A percentile compares a stretch with the other conserved stretches of the same genome.
Evolutionary conservation across 2,797 vertebrate species (phyloP).

Genomic region (Lepilemur ruficaudatus): DNA sequence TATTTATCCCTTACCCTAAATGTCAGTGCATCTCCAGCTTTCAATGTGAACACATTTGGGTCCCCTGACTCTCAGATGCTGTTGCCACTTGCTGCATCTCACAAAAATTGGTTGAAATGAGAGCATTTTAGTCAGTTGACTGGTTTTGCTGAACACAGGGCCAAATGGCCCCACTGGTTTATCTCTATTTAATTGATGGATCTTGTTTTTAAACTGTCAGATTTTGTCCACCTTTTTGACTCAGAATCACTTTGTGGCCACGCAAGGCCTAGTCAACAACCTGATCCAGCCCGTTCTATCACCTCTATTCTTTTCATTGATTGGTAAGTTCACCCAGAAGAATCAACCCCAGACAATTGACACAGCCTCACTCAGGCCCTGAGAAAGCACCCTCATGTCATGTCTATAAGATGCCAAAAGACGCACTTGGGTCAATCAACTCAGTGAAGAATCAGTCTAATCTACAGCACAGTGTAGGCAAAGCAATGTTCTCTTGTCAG

Average conservation of each 20-base stretch:
- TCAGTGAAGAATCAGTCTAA: conserved; percentile 8
- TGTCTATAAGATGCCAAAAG: conserved; percentile 24
- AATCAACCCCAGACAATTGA: not conserved
- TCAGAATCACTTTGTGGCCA: conserved; percentile 21
- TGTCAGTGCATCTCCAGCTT: not conserved
- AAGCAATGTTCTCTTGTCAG: not conserved
- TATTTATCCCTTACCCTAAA: not conserved
- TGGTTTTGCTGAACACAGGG: not conserved
- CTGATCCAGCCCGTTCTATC: not conserved
- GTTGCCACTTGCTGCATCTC: not conserved
- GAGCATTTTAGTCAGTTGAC: conserved; percentile 23
- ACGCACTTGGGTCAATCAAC: not conserved
- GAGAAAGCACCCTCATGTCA: not conserved
- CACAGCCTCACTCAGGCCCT: not conserved
- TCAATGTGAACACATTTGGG: not conserved
- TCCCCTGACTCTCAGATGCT: not conserved
- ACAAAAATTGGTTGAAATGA: conserved; percentile 39
- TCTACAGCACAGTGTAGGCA: not conserved
- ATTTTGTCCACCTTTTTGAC: conserved; percentile 16
- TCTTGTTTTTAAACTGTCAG: conserved; percentile 43
- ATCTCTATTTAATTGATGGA: conserved; percentile 23
- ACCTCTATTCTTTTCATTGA: conserved; percentile 50
- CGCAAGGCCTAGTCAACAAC: not conserved
- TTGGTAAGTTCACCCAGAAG: conserved; percentile 21
- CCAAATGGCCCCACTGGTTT: not conserved